Evolutionary conservation across 2,797 vertebrate species (phyloP).

Genomic region (Bradypus variegatus): DNA sequence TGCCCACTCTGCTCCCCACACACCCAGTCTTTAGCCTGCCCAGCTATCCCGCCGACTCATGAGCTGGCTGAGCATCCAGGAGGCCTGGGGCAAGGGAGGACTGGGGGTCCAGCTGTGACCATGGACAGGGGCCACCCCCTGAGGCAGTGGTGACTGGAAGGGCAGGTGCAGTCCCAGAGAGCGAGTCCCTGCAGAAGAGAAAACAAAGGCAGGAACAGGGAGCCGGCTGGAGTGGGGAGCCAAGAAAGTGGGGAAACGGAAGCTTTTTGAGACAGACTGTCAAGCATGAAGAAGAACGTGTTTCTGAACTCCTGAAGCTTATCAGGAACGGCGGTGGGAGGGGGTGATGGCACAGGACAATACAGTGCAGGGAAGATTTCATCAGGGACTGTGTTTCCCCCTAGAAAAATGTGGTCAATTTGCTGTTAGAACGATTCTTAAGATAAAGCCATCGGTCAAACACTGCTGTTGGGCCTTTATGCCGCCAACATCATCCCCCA

Average conservation of each 20-base stretch:
- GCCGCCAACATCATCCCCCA: background rate
- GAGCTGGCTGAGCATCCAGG: background rate
- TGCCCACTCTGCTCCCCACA: background rate
- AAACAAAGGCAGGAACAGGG: constrained; percentile 24
- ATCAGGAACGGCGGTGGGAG: background rate
- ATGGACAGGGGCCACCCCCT: background rate
- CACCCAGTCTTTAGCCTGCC: background rate
- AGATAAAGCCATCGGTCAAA: background rate
- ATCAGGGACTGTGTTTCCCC: background rate
- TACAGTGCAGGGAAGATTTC: background rate
- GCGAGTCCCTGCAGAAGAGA: background rate
- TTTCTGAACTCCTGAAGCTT: constrained; percentile 15
- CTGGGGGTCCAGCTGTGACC: background rate
- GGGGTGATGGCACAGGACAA: background rate
- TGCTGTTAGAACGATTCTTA: background rate
- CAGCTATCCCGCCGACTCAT: background rate
- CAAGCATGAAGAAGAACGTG: constrained; percentile 12
- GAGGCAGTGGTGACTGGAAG: background rate
- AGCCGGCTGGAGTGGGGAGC: background rate
- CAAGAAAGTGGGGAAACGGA: background rate
- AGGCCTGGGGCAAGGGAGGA: background rate
- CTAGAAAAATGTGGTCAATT: background rate
- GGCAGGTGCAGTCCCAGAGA: background rate
- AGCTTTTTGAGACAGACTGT: background rate
- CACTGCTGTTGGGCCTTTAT: background rate